These are phyloP conservation scores for Temnothorax nylanderi DNA, from an alignment of 1,140 invertebrate species.

Conservation along the genomic window DNA sequence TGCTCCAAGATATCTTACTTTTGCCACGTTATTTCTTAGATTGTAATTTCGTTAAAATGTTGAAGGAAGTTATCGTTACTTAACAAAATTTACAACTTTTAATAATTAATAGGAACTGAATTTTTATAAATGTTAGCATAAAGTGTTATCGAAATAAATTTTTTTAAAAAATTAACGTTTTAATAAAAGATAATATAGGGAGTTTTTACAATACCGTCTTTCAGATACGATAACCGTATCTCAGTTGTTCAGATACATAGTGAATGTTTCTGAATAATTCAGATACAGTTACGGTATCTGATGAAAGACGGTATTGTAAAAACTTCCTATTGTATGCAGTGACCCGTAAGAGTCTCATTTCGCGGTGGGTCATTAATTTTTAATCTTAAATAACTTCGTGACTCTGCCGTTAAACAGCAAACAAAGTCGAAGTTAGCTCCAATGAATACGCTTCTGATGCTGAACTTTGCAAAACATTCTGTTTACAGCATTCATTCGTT, in stretches of 20 bases:
- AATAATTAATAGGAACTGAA: background rate
- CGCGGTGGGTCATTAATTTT: background rate
- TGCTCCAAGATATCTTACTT: background rate
- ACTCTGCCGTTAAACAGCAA: background rate
- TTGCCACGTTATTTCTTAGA: background rate
- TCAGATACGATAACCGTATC: no score
- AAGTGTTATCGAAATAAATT: background rate
- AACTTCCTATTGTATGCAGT: background rate
- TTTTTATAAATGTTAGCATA: background rate
- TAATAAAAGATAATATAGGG: no score
- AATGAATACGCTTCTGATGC: background rate
- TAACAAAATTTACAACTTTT: background rate
- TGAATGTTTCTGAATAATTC: no score
- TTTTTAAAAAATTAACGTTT: background rate
- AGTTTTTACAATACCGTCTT: no score
- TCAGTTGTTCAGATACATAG: no score
- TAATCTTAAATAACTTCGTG: background rate
- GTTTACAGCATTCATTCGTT: constrained; percentile 13
- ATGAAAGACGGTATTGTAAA: no score
- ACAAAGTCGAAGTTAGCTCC: background rate
- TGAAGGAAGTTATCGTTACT: background rate
- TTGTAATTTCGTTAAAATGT: background rate
- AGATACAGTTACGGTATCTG: no score
- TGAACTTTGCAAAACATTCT: constrained; percentile 18
- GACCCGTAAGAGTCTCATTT: background rate